Evolutionary conservation across 2,888 invertebrate genomes (phyloP).

Genomic region (Crioceris asparagi): DNA sequence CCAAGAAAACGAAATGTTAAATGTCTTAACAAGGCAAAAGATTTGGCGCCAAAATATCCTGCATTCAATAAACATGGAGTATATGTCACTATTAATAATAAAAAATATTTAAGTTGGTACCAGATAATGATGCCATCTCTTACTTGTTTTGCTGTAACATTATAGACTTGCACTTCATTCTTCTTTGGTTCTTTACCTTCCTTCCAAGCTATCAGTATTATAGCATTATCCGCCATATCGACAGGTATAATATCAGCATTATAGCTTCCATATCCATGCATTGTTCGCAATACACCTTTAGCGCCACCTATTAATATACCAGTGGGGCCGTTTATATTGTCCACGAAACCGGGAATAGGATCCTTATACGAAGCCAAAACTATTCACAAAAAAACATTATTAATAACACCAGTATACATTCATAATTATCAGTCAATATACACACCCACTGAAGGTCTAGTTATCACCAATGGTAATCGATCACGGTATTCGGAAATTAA

Average conservation of each 20-base stretch:
- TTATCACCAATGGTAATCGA: slow-evolving; percentile 69
- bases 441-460: slow-evolving; percentile 84
- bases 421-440: too few relatives aligned
- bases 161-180: slow-evolving; percentile 28
- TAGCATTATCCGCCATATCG: slow-evolving; percentile 67
- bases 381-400: slow-evolving; percentile 35
- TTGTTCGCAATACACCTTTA: slow-evolving; percentile 75
- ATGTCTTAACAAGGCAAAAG: too few relatives aligned
- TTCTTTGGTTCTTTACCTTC: slow-evolving; percentile 32
- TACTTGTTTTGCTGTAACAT: slow-evolving; percentile 31
- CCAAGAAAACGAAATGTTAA: too few relatives aligned
- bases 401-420: slow-evolving; percentile 31
- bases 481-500: slow-evolving; percentile 61
- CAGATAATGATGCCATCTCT: too few relatives aligned
- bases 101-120: too few relatives aligned
- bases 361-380: slow-evolving; percentile 71
- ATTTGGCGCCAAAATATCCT: too few relatives aligned
- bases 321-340: slow-evolving; percentile 83
- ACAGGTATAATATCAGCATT: slow-evolving; percentile 66
- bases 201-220: slow-evolving; percentile 64
- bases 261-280: slow-evolving; percentile 59
- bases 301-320: slow-evolving; percentile 71
- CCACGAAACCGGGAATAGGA: slow-evolving; percentile 81
- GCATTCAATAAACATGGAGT: too few relatives aligned
- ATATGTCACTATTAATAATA: too few relatives aligned